Base-by-base conservation (phyloP, 2,888 invertebrate genomes). In the Acanthoscelides obtectus region DNA sequence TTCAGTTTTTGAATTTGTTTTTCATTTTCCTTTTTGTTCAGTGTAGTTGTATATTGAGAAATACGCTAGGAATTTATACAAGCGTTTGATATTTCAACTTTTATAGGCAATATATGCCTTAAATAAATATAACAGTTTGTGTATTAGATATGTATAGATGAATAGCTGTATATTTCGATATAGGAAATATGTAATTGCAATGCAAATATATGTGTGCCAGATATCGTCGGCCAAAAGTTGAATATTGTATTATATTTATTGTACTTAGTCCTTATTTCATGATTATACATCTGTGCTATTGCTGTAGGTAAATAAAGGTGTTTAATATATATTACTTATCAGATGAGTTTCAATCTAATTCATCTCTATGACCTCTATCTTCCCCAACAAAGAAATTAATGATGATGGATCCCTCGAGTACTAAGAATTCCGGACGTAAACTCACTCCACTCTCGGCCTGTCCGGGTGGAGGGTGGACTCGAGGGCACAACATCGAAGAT, bases 121-220 rank as follows among this genome's bases (percentile, higher is more conserved):
- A 12, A 66, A 21, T 20, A 66, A 63, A n/a, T 66, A 66, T 66
- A n/a, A 65, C 17, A 66, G 66, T 66, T 20, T 66, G 66, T 22
- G 22, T 66, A 66, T 66, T 21, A 22, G 66, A 21, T 20, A 66
- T 20, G 66, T 66, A 66, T 66, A 21, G 20, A 20, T 66, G 22
- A 20, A 66, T 66, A 66, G 22, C 22, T 66, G 66, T 66, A 66
- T 66, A 81, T 82, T 82, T 82, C 80, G 78, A 80, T 81, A 80
- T 82, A 82, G 80, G 78, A 83, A 82, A 81, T 81, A 81, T 80
- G 83, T 83, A 84, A 84, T 84, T 83, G 83, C 83, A 81, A 83
- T 84, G 84, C 84, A 83, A 84, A 82, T 78, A 76, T 82, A 82
- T 77, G 81, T 81, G 83, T 82, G 81, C 80, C 82, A 80, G 81